A percentile compares a stretch with the other conserved stretches of the same genome.
Conservation (phyloP, 2,888 invertebrate species). For the Noctua janthina region DNA sequence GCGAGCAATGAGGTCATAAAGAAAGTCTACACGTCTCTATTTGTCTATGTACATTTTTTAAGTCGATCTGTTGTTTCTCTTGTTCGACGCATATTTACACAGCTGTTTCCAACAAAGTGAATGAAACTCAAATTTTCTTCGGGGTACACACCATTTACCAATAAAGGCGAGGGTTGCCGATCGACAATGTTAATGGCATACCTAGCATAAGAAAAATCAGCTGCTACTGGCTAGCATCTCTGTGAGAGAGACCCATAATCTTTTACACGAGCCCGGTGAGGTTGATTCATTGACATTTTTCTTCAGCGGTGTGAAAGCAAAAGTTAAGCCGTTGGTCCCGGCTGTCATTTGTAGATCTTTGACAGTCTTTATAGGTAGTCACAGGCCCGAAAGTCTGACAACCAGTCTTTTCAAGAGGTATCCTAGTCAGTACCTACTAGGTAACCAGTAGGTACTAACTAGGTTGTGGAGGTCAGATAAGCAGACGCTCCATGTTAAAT, state of each 20-base stretch:
- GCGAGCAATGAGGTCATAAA: background rate
- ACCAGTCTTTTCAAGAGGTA: background rate
- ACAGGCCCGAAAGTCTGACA: background rate
- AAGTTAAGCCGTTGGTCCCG: background rate
- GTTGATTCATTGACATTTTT: background rate
- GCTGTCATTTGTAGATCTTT: background rate
- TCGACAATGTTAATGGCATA: background rate
- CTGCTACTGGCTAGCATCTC: background rate
- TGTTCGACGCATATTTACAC: background rate
- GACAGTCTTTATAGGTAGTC: background rate
- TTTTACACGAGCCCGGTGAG: background rate
- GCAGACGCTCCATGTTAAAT: background rate
- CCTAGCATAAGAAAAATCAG: background rate
- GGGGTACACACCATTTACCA: constrained; percentile 4
- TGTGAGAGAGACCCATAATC: background rate
- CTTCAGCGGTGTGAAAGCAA: background rate
- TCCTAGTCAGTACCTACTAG: too few species aligned
- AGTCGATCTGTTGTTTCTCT: background rate
- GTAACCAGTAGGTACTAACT: background rate
- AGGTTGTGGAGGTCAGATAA: background rate
- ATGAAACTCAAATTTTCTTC: constrained; percentile 1
- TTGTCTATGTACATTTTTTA: background rate
- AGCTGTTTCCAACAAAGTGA: background rate
- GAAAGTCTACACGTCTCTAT: background rate
- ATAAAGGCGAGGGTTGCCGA: background rate